Base-by-base conservation (phyloP, 1,140 invertebrate species). In the Saxidomus purpurata region DNA sequence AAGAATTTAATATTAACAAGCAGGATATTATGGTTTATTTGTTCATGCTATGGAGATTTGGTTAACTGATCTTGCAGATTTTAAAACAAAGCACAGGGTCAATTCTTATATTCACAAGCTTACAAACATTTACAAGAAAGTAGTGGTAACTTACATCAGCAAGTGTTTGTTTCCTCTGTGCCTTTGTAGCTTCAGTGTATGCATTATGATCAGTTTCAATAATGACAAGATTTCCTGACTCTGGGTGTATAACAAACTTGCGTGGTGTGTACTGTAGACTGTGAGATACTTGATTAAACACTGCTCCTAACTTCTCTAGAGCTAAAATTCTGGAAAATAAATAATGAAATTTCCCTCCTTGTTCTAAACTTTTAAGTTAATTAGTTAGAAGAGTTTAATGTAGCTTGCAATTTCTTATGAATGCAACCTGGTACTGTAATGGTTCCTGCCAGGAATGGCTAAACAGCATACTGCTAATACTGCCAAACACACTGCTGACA, bases 191-290 rank as follows among this genome's bases (percentile, higher is more conserved):
- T 93, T 99, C 98, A 0, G 99, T 99, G 92, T 99, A 99, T 0
- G 99, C 98, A 95, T 99, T 99, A 94, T 99, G 99, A 95, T 99
- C 99, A 13, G 99, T 99, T 96, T 99, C 99, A 76, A 99, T 97
- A 25, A 96, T 94, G 49, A 99, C 96, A 49, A 99, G 96, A 94
- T 99, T 97, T n/a, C 98, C 98, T n/a, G 98, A 98, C 91, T 99
- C 98, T 13, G 97, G 97, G 96, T 99, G 98, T 74, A 99, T 98
- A 0, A 98, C 97, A 96, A 99, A 99, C 92, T 98, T 98, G 40
- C 99, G 96, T 0, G 99, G 99, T 0, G 99, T 99, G 93, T 99
- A 99, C 91, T 99, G 98, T 38, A 99, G 96, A 0, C 98, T 98
- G 97, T 96, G 96, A 59, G 91, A 94, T 52, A 97, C 96, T 96